Conservation (phyloP, 1,140 invertebrate species). For the Calephelis nemesis region DNA sequence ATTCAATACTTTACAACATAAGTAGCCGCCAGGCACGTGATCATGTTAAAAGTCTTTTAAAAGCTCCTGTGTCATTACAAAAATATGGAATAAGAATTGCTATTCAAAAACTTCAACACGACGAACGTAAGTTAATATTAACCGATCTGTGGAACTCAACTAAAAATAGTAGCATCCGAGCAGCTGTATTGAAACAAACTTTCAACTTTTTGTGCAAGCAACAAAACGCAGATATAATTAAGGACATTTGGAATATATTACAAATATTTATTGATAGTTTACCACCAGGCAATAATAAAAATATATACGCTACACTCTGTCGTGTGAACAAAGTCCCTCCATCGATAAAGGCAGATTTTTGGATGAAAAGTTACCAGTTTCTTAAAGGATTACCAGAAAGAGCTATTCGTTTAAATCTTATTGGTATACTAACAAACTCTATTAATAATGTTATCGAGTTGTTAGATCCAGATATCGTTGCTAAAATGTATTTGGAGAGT, state of each 20-base stretch:
- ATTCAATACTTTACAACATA: conserved; percentile 40
- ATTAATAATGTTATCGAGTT: conserved; percentile 38
- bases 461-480: conserved; percentile 36
- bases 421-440: conserved; percentile 30
- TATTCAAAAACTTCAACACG: conserved; percentile 36
- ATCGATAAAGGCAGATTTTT: conserved; percentile 38
- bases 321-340: conserved; percentile 38
- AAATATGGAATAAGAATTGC: conserved; percentile 47
- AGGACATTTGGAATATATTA: conserved; percentile 43
- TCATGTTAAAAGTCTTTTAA: conserved; percentile 35
- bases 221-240: conserved; percentile 26
- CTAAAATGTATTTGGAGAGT: conserved; percentile 33
- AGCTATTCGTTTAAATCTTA: conserved; percentile 28
- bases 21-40: conserved; percentile 28
- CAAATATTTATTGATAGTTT: conserved; percentile 45
- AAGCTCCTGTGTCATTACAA: conserved; percentile 46
- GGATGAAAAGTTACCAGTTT: conserved; percentile 44
- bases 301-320: conserved; percentile 40
- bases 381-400: conserved; percentile 43
- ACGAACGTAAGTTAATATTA: conserved; percentile 43
- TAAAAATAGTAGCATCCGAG: conserved; percentile 46
- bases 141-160: conserved; percentile 41
- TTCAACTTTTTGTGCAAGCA: conserved; percentile 41
- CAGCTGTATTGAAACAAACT: conserved; percentile 41
- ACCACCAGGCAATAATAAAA: conserved; percentile 42